Conservation (phyloP, 2,888 invertebrate genomes). For the Thumatha senex region DNA sequence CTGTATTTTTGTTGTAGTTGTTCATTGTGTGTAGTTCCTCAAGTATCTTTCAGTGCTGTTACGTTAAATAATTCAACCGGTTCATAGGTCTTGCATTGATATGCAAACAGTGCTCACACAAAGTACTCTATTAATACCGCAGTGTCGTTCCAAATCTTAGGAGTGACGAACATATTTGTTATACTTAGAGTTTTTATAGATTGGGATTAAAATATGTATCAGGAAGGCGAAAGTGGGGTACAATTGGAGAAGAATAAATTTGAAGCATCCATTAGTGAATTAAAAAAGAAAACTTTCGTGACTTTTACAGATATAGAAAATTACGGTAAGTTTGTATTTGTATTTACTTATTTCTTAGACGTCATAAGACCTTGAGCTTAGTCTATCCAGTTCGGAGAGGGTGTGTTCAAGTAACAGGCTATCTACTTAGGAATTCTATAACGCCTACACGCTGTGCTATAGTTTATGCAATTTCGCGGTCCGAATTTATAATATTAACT, state of each 20-base stretch:
- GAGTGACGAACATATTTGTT: conserved; percentile 9
- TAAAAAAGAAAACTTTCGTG: conserved; percentile 70
- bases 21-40: conserved; percentile 12
- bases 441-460: no score
- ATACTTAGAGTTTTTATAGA: conserved; percentile 2
- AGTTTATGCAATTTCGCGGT: no score
- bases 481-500: no score
- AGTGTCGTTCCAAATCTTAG: conserved; percentile 20
- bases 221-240: conserved; percentile 50
- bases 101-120: conserved; percentile 41
- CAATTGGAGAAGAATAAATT: conserved; percentile 67
- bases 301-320: conserved; percentile 63
- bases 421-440: no score
- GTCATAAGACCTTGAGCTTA: no score
- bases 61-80: conserved; percentile 65
- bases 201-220: conserved; percentile 55
- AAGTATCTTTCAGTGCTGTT: conserved; percentile 46
- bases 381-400: no score
- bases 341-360: background rate
- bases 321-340: conserved; percentile 57
- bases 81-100: conserved; percentile 66
- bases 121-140: conserved; percentile 1
- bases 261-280: conserved; percentile 71
- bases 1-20: background rate
- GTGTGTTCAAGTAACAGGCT: no score